Base-by-base conservation (phyloP, 2,797 vertebrate genomes). In the Hirundo rustica region DNA sequence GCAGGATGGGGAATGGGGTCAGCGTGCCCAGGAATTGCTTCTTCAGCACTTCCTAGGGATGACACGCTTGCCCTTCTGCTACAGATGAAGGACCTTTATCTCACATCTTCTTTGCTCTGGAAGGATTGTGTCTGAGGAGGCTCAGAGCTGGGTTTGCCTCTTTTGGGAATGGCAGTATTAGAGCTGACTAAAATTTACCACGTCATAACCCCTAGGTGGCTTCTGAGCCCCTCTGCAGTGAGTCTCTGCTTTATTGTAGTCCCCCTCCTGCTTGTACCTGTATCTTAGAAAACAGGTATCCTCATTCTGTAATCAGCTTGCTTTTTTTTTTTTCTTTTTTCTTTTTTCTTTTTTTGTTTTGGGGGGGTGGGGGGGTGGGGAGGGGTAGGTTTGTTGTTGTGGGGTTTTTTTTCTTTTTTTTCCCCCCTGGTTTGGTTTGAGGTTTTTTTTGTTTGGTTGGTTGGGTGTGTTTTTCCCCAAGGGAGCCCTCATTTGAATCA, bases 21-120 rank as follows among this genome's bases (percentile, higher is more conserved):
- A 64, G 51, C 0, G 0, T 1, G 1, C 27, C 16, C 7, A 47
- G 55, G 44, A 85, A n/a, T 40, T 5, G 2, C 19, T 47, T 50
- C 79, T 30, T 36, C 50, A 70, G 18, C 50, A 15, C 14, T 48
- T 88, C n/a, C 22, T 9, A 44, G 13, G n/a, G 54, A 64, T 9
- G 9, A 18, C 30, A 19, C 4, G 1, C 45, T 22, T 15, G 44
- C 64, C 13, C 13, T 44, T 10, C 53, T 36, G 18, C 11, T 25
- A 42, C 32, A 54, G 34, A 27, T 7, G 8, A 60, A 47, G 50
- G 16, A 75, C 11, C 11, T 55, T 44, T n/a, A 38, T 17, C 42
- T 42, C 30, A 32, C 13, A 16, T 27, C 62, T 50, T 57, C 79
- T 86, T 83, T 73, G 44, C 44, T 51, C 15, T 36, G 22, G 18